phyloP scores from a whole-genome alignment of 2,797 vertebrate genomes.

The Sebastolobus alascanus region DNA sequence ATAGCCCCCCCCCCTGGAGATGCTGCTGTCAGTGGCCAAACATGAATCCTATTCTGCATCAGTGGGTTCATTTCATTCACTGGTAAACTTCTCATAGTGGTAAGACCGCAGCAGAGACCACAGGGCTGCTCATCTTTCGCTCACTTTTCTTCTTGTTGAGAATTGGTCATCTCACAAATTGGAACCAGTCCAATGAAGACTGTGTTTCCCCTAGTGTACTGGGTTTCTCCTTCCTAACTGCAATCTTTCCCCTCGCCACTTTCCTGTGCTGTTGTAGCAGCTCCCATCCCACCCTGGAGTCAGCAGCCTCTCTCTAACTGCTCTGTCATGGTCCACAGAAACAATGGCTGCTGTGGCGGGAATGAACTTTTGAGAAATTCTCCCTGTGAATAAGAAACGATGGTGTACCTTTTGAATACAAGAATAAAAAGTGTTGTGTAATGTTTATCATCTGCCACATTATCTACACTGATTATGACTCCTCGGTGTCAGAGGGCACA shows the following conservation, averaged over 20 bases:
- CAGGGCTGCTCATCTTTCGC: slow-evolving; percentile 25
- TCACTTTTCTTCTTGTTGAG: slow-evolving; percentile 13
- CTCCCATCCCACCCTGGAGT: slow-evolving; percentile 33
- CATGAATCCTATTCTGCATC: slow-evolving; percentile 25
- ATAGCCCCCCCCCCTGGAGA: neutral
- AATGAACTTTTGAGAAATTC: slow-evolving; percentile 44
- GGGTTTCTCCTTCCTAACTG: slow-evolving; percentile 43
- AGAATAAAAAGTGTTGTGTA: slow-evolving; percentile 29
- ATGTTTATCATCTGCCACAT: slow-evolving; percentile 43
- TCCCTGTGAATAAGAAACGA: slow-evolving; percentile 38
- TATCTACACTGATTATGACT: slow-evolving; percentile 53
- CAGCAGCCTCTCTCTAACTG: slow-evolving; percentile 13
- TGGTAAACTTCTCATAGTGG: slow-evolving; percentile 16
- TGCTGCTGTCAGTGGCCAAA: slow-evolving; percentile 17
- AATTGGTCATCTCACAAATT: slow-evolving; percentile 50
- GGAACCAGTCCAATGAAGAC: slow-evolving; percentile 42
- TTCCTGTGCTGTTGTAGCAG: slow-evolving; percentile 5
- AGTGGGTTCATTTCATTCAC: slow-evolving; percentile 43
- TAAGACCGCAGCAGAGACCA: slow-evolving; percentile 18
- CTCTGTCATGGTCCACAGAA: slow-evolving; percentile 2
- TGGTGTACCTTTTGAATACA: slow-evolving; percentile 18
- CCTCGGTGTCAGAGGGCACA: slow-evolving; percentile 41
- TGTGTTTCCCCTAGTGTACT: slow-evolving; percentile 37
- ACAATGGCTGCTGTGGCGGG: slow-evolving; percentile 2
- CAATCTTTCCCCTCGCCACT: slow-evolving; percentile 7